Evolutionary conservation across 2,113 vertebrate species (phyloP).

Genomic region (Coturnix japonica): DNA sequence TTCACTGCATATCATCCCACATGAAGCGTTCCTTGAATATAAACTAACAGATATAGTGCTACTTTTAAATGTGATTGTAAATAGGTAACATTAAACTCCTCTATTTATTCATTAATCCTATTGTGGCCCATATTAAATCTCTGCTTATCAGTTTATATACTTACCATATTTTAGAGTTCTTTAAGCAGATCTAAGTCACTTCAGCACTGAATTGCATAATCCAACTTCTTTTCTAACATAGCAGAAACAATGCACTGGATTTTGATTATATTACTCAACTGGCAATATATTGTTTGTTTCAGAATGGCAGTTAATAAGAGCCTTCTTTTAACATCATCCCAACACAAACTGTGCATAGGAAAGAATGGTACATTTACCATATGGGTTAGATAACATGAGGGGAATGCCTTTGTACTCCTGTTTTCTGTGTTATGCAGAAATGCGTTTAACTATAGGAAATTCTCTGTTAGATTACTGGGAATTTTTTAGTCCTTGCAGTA

Average conservation of each 20-base stretch:
- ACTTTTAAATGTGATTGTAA: not conserved
- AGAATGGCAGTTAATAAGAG: not conserved
- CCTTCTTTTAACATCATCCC: not conserved
- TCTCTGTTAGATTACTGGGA: not conserved
- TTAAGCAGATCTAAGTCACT: constrained; percentile 38
- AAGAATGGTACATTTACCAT: fast-evolving
- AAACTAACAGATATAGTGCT: not conserved
- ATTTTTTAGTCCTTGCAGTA: not conserved
- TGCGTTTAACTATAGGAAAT: not conserved
- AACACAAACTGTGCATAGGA: not conserved
- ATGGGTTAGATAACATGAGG: not conserved
- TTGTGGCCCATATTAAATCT: constrained; percentile 41
- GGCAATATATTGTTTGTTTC: not conserved
- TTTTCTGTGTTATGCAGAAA: not conserved
- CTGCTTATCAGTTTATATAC: constrained; percentile 50
- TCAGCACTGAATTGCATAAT: not conserved
- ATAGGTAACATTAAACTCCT: constrained; percentile 5
- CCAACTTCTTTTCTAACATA: constrained; percentile 39
- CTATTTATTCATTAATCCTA: constrained; percentile 48
- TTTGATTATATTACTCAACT: not conserved
- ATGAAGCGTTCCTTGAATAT: not conserved
- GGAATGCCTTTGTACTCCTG: not conserved
- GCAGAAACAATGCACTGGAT: constrained; percentile 44
- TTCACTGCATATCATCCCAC: not conserved
- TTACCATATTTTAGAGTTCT: constrained; percentile 41